Conservation (phyloP, 1,140 invertebrate genomes). For the Cotesia chilonis region DNA sequence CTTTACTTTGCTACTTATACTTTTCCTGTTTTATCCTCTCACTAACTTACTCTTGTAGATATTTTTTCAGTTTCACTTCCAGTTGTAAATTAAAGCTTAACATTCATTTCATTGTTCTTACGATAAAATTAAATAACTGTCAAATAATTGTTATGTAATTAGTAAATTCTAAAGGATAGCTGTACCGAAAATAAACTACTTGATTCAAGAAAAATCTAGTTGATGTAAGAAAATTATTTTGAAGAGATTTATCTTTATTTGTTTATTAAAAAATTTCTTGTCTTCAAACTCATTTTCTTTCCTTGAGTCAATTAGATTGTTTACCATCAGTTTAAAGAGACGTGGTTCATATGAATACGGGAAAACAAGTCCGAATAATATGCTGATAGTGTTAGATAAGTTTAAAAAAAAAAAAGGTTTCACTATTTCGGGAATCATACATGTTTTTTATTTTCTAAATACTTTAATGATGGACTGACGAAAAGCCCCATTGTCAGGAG, state of each 20-base stretch:
- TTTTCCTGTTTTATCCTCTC: conserved; percentile 18
- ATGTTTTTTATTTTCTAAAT: conserved; percentile 42
- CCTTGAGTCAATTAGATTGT: too few relatives aligned
- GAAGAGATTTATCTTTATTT: too few relatives aligned
- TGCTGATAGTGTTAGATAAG: background rate
- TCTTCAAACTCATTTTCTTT: too few relatives aligned
- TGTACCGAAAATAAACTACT: too few relatives aligned
- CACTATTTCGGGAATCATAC: background rate
- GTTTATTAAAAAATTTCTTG: too few relatives aligned
- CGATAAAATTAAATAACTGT: background rate
- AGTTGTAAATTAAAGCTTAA: conserved; percentile 12
- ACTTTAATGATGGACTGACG: background rate
- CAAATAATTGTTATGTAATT: too few relatives aligned
- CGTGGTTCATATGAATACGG: too few relatives aligned
- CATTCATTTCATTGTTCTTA: conserved; percentile 8
- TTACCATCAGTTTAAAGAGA: too few relatives aligned
- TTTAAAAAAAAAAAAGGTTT: conserved; percentile 18
- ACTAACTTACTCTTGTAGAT: conserved; percentile 15
- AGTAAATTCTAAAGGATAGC: too few relatives aligned
- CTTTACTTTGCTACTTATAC: conserved; percentile 27
- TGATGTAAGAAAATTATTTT: too few relatives aligned
- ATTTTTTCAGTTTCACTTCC: conserved; percentile 20
- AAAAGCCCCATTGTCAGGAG: conserved; percentile 38
- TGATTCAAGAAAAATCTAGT: too few relatives aligned
- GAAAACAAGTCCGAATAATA: too few relatives aligned